Base-by-base conservation (phyloP, 2,113 vertebrate species). In the Pardalotus punctatus region DNA sequence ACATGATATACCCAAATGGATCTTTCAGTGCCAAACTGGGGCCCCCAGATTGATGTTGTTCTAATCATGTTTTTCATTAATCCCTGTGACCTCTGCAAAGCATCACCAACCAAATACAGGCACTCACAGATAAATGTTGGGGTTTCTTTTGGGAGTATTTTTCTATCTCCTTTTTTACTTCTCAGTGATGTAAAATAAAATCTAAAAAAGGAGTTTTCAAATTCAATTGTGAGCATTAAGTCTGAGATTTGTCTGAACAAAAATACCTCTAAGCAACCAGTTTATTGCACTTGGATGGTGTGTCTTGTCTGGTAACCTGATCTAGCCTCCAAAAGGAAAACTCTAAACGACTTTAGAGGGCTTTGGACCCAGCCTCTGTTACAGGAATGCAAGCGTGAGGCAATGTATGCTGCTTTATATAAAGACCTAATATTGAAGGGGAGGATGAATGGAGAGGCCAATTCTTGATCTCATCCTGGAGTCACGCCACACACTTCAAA, bases 41-140 rank as follows among this genome's bases (percentile, higher is more conserved):
- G 90, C 38, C 95, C 95, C 83, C 82, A 77, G 81, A 90, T 94
- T 95, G 93, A 65, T 90, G 92, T 90, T 94, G 88, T 93, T 96
- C 92, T 88, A 96, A 95, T 92, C 93, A 66, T 96, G 93, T 88
- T 97, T 98, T 97, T 89, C 94, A 96, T 97, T 96, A 95, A 94
- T 94, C 92, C 88, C 93, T 70, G 27, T 97, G 92, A 97, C 86
- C 88, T 91, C 94, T 84, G 81, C 51, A 95, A 94, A 90, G 82
- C 88, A 88, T 93, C 94, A 69, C 81, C 78, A 90, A 73, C 62
- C 64, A 77, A 89, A 91, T 15, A 64, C 10, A 35, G 72, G 11
- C 53, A 81, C 28, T 40, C 36, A n/a, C 66, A 94, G 48, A 35
- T 15, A 4, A 82, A 51, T 4, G 20, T 8, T 87, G 61, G 61